Evolutionary conservation across 2,888 invertebrate species (phyloP), one percentile per base, ranked within the genome.

Genomic region (Lamellibrachia columna): DNA sequence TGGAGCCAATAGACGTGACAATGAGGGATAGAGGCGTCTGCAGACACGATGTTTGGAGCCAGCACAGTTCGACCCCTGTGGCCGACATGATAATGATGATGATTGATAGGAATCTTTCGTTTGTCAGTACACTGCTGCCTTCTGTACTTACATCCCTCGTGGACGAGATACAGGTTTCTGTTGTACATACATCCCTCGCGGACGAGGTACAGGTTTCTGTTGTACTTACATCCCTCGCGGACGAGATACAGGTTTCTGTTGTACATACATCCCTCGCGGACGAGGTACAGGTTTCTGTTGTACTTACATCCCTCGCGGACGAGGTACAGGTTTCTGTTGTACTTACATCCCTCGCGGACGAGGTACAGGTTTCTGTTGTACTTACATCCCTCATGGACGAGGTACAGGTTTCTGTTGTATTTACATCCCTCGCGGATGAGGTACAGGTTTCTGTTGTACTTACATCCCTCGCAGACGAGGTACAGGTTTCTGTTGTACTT

Each of bases 331-430:
- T 99, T 99, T 94, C 99, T 97, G 0, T 98, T 98, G 96, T 99
- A 99, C 95, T 98, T 98, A 40, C 40, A 98, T 97, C 99, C 99
- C 97, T 99, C 99, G 95, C 99, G 98, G 2, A 98, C 98, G 52
- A 99, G 97, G 96, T 98, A 98, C 92, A 99, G 97, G 97, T 99
- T 99, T 94, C 99, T 97, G 0, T 98, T 98, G 96, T 99, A 99
- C 95, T 98, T 98, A 40, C 40, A 98, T 97, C 99, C 99, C 97
- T 99, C 99, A 95, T 99, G 98, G 2, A 98, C 98, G 52, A 99
- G 97, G 96, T 98, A 98, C 92, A 99, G 97, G 97, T 99, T 99
- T 94, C 99, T 97, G 0, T 98, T 98, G 96, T 99, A 99, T 95
- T 98, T 98, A 40, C 40, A 98, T 97, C 99, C 99, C 97, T 99